phyloP scores from a whole-genome alignment of 1,140 invertebrate species.

The Formica selysi region DNA sequence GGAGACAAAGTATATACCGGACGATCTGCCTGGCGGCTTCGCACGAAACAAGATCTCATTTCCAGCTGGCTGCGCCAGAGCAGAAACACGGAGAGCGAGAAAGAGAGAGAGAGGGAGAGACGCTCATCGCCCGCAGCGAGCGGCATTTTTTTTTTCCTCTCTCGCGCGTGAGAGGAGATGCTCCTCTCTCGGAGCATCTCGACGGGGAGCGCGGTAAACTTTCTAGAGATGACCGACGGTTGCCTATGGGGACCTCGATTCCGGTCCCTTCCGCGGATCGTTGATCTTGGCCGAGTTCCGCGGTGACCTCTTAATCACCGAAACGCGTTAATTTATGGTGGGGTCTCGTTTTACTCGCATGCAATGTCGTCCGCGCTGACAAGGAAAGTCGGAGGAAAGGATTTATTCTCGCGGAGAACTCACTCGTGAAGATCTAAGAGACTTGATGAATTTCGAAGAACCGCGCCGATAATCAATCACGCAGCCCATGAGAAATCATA shows the following conservation, averaged over 20 bases:
- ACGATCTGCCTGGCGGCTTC: neutral
- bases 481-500: neutral
- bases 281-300: slow-evolving; percentile 74
- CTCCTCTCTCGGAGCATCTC: slow-evolving; percentile 40
- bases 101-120: neutral
- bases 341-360: slow-evolving; percentile 15
- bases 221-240: slow-evolving; percentile 52
- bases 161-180: slow-evolving; percentile 32
- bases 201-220: slow-evolving; percentile 44
- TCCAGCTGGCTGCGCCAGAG: slow-evolving; percentile 10
- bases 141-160: neutral
- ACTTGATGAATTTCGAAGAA: slow-evolving; percentile 24
- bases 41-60: slow-evolving; percentile 41
- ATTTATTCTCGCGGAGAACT: neutral
- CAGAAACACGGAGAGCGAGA: neutral
- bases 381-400: neutral
- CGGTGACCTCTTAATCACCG: slow-evolving; percentile 50
- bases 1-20: slow-evolving; percentile 35
- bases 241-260: slow-evolving; percentile 46
- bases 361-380: slow-evolving; percentile 1
- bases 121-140: slow-evolving; percentile 5
- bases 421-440: neutral
- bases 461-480: slow-evolving; percentile 20
- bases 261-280: slow-evolving; percentile 58
- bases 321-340: slow-evolving; percentile 32